phyloP scores from a whole-genome alignment of 2,797 vertebrate species.

The Onychomys leucogaster region DNA sequence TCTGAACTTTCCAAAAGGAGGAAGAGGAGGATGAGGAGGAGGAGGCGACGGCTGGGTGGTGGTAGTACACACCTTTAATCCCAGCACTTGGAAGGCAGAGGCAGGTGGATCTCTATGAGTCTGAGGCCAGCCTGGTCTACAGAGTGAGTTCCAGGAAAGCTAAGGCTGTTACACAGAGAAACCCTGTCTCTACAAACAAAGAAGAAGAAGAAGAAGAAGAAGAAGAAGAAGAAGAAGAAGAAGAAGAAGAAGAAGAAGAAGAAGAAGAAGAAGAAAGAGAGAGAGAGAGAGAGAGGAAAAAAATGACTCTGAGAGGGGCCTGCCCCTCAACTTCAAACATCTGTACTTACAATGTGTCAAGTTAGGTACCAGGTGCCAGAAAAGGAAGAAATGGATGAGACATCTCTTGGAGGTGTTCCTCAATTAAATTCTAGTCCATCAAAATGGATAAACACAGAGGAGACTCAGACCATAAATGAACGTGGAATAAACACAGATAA shows the following conservation, averaged over 20 bases:
- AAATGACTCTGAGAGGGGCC: not conserved
- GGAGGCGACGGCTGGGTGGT: too few species aligned
- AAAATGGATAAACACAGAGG: constrained; percentile 72
- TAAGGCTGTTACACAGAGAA: too few species aligned
- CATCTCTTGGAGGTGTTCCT: not conserved
- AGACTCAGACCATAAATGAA: constrained; percentile 70
- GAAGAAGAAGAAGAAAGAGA: not conserved
- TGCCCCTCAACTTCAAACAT: not conserved
- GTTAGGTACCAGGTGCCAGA: not conserved
- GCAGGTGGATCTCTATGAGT: too few species aligned
- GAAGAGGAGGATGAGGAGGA: not conserved
- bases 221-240: not conserved
- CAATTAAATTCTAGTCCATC: constrained; percentile 55
- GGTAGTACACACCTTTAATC: too few species aligned
- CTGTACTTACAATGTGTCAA: constrained; percentile 10
- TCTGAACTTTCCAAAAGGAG: not conserved
- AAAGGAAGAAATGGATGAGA: constrained; percentile 5
- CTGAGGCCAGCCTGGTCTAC: too few species aligned
- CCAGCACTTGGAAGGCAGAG: too few species aligned
- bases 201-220: accelerated
- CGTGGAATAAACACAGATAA: constrained; percentile 81
- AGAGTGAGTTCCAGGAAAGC: too few species aligned
- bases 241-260: too few species aligned
- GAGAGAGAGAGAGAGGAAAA: not conserved
- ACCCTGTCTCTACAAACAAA: too few species aligned